phyloP scores from a whole-genome alignment of 2,888 invertebrate species.

The Clusia tigrina region DNA sequence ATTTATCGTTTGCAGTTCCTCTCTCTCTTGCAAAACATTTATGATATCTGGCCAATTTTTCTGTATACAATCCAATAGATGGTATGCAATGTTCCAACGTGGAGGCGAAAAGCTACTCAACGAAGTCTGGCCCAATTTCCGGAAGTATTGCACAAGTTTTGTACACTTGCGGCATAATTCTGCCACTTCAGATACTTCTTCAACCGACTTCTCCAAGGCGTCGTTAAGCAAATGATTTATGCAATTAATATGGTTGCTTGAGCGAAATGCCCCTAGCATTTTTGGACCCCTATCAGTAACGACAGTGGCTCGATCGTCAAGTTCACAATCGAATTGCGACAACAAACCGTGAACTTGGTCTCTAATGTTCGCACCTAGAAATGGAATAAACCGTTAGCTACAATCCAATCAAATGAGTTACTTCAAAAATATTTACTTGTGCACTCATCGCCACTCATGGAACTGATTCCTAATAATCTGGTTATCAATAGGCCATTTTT shows the following conservation, averaged over 20 bases:
- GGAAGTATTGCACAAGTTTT: constrained; percentile 19
- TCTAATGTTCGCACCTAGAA: constrained; percentile 15
- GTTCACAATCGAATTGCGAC: constrained; percentile 9
- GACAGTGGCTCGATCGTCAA: constrained; percentile 8
- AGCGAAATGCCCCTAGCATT: constrained; percentile 19
- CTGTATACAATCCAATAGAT: too few species aligned
- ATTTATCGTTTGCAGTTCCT: too few species aligned
- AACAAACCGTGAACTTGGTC: constrained; percentile 7
- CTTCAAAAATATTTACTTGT: constrained; percentile 9
- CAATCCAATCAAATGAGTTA: too few species aligned
- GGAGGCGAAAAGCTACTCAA: constrained; percentile 15
- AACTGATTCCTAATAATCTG: constrained; percentile 15
- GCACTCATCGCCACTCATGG: constrained; percentile 14
- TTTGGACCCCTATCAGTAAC: constrained; percentile 21
- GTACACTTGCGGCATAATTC: constrained; percentile 12
- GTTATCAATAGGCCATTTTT: not conserved
- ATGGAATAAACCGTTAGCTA: not conserved
- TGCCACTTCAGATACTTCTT: constrained; percentile 9
- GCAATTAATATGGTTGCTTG: constrained; percentile 13
- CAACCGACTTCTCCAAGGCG: constrained; percentile 10
- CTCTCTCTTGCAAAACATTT: too few species aligned
- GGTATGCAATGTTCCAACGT: constrained; percentile 16
- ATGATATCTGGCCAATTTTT: too few species aligned
- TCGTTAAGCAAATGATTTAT: constrained; percentile 19
- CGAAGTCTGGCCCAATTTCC: not conserved